Base-by-base conservation (phyloP, 1,140 invertebrate species). In the Apis dorsata region DNA sequence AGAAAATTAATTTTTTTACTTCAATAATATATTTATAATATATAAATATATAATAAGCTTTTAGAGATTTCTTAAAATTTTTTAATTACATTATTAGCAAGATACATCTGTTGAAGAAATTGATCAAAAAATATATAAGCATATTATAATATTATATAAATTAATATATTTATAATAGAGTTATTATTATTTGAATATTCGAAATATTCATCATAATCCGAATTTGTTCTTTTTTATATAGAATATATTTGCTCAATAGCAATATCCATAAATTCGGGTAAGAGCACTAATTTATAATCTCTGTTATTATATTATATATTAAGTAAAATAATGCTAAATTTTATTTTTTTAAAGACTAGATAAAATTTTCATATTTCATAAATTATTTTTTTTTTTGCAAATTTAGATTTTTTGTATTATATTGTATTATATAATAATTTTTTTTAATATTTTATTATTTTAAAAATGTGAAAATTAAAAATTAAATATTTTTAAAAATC, bases 31-130 rank as follows among this genome's bases (percentile, higher is more conserved):
- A 28, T n/a, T 24, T 71, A 70, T 19, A 44, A 73, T 21, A 63
- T 65, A 24, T 24, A 24, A 24, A 24, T 24, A 24, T 24, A 24
- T 81, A 88, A 81, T 87, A 87, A 87, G 51, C 49, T 55, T 70
- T 55, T 44, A 59, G 2, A 34, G 12, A 82, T 19, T 34, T 49
- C 13, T n/a, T 72, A 73, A 71, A 10, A 57, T 21, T 65, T 60
- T 69, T 76, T 28, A 57, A 69, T 66, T 24, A 49, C 17, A 51
- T 81, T 51, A 10, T 68, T 60, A 70, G 1, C n/a, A 68, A 59
- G 12, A 51, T n/a, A 34, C 19, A 63, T 53, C 17, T 4, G 0
- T 79, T n/a, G 71, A 60, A 71, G 62, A 51, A 19, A 8, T 63
- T n/a, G 11, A n/a, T 51, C 44, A 65, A 66, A 77, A 77, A 63